These are phyloP conservation scores for Astur gentilis DNA, from an alignment of 2,113 vertebrate genomes.

Conservation along the genomic window DNA sequence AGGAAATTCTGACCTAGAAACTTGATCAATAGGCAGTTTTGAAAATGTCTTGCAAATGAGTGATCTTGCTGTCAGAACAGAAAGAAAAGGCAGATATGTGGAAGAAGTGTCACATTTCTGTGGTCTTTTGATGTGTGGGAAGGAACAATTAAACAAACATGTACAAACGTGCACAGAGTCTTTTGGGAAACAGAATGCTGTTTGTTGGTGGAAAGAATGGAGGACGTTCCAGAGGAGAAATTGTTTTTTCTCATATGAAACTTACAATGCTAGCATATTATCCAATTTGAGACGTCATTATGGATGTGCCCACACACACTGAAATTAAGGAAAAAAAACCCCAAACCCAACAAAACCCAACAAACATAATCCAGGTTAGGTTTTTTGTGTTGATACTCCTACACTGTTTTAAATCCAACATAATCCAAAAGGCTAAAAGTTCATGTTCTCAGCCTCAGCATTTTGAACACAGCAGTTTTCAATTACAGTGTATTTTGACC, in stretches of 20 bases:
- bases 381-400: background rate
- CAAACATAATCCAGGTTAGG: rapidly evolving
- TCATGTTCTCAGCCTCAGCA: background rate
- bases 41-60: background rate
- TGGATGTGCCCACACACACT: background rate
- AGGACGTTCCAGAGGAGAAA: background rate
- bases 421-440: background rate
- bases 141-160: background rate
- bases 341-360: too few relatives aligned
- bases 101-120: background rate
- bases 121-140: background rate
- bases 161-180: background rate
- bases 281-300: background rate
- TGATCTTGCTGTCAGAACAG: background rate
- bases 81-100: background rate
- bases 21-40: background rate
- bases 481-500: background rate
- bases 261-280: background rate
- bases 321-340: background rate
- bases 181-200: background rate
- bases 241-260: background rate
- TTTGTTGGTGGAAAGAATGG: background rate
- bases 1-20: background rate
- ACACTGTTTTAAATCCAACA: background rate
- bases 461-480: background rate